These are phyloP conservation scores for Pseudocheirus occidentalis DNA, from an alignment of 2,797 vertebrate genomes.

Conservation along the genomic window DNA sequence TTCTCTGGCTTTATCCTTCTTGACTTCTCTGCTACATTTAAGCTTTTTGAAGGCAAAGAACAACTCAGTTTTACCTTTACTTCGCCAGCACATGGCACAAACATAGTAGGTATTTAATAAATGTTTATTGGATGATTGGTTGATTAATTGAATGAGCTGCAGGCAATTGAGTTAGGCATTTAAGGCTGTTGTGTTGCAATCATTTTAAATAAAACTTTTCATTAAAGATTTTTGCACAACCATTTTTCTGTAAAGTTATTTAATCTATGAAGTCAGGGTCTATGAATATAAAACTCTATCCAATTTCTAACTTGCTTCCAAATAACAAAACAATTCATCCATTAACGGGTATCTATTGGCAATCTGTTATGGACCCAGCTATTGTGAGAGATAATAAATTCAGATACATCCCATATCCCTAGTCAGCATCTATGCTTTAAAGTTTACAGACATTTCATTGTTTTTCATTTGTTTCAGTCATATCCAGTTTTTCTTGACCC, in stretches of 20 bases:
- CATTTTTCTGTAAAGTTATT: conserved; percentile 30
- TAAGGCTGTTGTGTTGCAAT: not conserved
- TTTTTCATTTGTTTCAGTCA: not conserved
- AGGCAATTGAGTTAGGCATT: not conserved
- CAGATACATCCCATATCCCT: not conserved
- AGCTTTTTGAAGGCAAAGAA: not conserved
- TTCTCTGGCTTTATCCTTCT: not conserved
- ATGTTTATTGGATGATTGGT: not conserved
- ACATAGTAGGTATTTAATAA: not conserved
- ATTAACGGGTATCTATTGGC: not conserved
- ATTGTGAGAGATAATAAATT: not conserved
- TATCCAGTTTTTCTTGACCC: not conserved
- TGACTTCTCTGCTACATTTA: not conserved
- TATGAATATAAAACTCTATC: conserved; percentile 1
- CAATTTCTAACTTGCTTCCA: conserved; percentile 13
- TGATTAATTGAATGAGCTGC: not conserved
- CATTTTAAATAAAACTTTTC: not conserved
- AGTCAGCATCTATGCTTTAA: not conserved
- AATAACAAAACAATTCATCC: conserved; percentile 22
- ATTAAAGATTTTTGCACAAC: not conserved
- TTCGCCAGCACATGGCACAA: not conserved
- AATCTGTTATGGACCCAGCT: not conserved
- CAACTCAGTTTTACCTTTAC: not conserved
- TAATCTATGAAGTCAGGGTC: not conserved
- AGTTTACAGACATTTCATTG: not conserved